phyloP scores from a whole-genome alignment of 2,888 invertebrate species.

The Gisinianus flammeolus region DNA sequence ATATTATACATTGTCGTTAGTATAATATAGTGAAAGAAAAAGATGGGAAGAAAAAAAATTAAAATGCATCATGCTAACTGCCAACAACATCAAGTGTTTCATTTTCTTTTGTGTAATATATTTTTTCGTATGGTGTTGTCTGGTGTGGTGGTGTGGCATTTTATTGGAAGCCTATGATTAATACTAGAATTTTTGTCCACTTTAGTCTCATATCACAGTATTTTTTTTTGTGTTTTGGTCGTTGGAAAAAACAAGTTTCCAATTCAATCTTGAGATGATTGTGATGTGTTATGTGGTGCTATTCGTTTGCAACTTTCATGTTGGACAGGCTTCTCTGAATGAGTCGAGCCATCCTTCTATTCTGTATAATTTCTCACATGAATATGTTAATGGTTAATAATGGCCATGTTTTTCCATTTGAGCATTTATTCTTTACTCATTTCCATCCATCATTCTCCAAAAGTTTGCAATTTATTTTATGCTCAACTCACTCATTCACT shows the following conservation, averaged over 20 bases:
- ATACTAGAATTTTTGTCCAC: slow-evolving; percentile 9
- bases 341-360: slow-evolving; percentile 1
- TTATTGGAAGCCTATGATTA: background rate
- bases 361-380: slow-evolving; percentile 16
- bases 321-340: slow-evolving; percentile 13
- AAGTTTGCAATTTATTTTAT: background rate
- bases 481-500: too few species aligned
- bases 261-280: background rate
- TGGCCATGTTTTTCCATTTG: background rate
- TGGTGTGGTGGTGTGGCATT: background rate
- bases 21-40: background rate
- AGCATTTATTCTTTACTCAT: background rate
- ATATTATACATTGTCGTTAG: background rate
- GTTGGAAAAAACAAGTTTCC: slow-evolving; percentile 13
- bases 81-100: background rate
- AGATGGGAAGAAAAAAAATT: background rate
- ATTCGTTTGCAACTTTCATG: background rate
- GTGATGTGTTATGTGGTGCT: background rate
- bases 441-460: background rate
- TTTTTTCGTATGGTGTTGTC: background rate
- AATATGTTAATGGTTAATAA: slow-evolving; percentile 16
- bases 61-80: background rate
- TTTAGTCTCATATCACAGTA: background rate
- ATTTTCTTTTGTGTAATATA: background rate
- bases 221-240: background rate